Base-by-base conservation (phyloP, 2,113 vertebrate genomes). In the Lophotis ruficrista region DNA sequence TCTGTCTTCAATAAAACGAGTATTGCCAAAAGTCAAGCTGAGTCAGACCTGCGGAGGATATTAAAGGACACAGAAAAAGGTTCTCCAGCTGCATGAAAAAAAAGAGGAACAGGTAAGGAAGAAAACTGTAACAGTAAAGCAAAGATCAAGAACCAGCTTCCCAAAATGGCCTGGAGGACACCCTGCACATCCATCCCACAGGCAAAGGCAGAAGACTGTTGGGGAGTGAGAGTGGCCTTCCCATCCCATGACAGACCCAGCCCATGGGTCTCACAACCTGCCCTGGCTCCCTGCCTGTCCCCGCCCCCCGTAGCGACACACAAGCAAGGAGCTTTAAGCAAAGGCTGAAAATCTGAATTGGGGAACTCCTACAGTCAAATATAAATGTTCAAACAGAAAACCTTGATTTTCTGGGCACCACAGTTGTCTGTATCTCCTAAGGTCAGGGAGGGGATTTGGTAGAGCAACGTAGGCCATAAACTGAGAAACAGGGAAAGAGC, bases 271-370 rank as follows among this genome's bases (percentile, higher is more conserved):
- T 23, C 25, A 24, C 1, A 0, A 57, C 37, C 37, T 27, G 16
- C 18, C 37, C 25, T 57, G 56, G 24, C n/a, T 77, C 28, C 51
- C 23, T 19, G 25, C 24, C 1, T 0, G 21, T 62, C 33, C 7
- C 48, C 20, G 2, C 15, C 2, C 20, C 2, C 15, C 2, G 0
- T 25, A 21, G 33, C 0, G 0, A 41, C 43, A 22, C 2, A 1
- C 53, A 50, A 41, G 57, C 43, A 30, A 31, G 28, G 21, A 70
- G 12, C 33, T 61, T 72, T 82, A 51, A 82, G 11, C 35, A 61
- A 77, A 77, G 28, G 27, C 41, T 85, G 64, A n/a, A 77, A 60
- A 66, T 56, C 45, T 31, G n/a, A 51, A 38, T 1, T 4, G 12
- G 27, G 10, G 12, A 48, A 30, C 16, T 84, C 23, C 56, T 54